phyloP scores from a whole-genome alignment of 2,113 vertebrate species.

The Antidorcas marsupialis region DNA sequence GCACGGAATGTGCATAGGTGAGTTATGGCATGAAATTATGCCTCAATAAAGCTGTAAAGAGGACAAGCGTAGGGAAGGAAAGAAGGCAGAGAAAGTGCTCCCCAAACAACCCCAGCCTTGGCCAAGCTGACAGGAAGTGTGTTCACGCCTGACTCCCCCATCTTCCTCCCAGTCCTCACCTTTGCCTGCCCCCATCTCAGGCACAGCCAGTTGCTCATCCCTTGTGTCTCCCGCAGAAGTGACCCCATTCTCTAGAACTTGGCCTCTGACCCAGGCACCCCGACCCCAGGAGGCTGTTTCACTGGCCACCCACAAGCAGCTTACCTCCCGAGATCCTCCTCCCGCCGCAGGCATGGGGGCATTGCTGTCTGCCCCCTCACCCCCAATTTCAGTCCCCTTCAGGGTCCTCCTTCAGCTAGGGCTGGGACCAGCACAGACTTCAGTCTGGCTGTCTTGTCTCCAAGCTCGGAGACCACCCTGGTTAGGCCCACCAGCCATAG shows the following conservation, averaged over 20 bases:
- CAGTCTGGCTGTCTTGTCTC: neutral
- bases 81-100: neutral
- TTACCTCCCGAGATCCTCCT: neutral
- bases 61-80: neutral
- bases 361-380: neutral
- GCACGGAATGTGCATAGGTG: neutral
- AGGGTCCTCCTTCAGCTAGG: too few species aligned
- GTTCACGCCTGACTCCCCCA: neutral
- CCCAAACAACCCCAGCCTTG: neutral
- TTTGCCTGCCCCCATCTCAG: neutral
- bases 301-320: neutral
- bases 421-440: neutral
- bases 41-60: neutral
- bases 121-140: neutral
- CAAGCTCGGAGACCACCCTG: neutral
- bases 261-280: neutral
- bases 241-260: neutral
- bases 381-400: neutral
- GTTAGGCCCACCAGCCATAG: rapidly evolving
- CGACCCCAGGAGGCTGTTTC: neutral
- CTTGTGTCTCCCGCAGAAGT: neutral
- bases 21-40: neutral
- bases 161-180: neutral
- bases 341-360: neutral
- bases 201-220: neutral